These are phyloP conservation scores for Drosophila funebris DNA, from an alignment of 1,140 invertebrate species.

Conservation along the genomic window DNA sequence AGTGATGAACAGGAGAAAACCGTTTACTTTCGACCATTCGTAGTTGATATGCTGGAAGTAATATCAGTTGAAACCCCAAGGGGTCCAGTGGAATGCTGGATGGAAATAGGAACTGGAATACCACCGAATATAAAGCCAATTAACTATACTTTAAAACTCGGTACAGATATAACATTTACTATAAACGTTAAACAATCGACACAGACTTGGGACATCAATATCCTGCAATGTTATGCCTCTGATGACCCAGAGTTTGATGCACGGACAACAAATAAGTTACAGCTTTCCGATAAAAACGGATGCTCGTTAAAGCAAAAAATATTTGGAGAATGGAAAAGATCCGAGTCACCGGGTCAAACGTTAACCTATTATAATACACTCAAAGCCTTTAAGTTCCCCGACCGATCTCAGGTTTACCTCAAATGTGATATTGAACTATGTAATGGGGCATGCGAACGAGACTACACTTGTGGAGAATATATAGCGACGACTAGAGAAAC, in stretches of 20 bases:
- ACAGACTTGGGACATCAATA: slow-evolving; percentile 87
- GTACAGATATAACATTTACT: slow-evolving; percentile 88
- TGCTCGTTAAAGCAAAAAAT: slow-evolving; percentile 89
- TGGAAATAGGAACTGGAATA: slow-evolving; percentile 89
- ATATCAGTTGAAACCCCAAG: slow-evolving; percentile 87
- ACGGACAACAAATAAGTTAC: slow-evolving; percentile 86
- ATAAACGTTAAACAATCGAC: slow-evolving; percentile 88
- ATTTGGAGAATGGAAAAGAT: slow-evolving; percentile 87
- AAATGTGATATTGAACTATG: slow-evolving; percentile 90
- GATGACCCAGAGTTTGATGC: slow-evolving; percentile 87
- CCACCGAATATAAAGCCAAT: slow-evolving; percentile 86
- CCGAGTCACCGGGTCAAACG: slow-evolving; percentile 86
- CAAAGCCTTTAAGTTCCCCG: slow-evolving; percentile 90
- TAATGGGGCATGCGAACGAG: slow-evolving; percentile 73
- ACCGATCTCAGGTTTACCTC: slow-evolving; percentile 88
- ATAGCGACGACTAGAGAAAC: background rate
- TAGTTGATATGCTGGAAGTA: slow-evolving; percentile 89
- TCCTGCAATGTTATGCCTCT: slow-evolving; percentile 90
- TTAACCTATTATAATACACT: slow-evolving; percentile 88
- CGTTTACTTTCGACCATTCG: slow-evolving; percentile 88
- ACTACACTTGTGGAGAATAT: slow-evolving; percentile 53
- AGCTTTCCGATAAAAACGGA: slow-evolving; percentile 87
- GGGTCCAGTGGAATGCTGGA: slow-evolving; percentile 89
- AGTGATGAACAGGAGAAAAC: slow-evolving; percentile 86
- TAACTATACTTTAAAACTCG: slow-evolving; percentile 87